phyloP scores from a whole-genome alignment of 2,888 invertebrate genomes.

The Cyrtodaria siliqua region DNA sequence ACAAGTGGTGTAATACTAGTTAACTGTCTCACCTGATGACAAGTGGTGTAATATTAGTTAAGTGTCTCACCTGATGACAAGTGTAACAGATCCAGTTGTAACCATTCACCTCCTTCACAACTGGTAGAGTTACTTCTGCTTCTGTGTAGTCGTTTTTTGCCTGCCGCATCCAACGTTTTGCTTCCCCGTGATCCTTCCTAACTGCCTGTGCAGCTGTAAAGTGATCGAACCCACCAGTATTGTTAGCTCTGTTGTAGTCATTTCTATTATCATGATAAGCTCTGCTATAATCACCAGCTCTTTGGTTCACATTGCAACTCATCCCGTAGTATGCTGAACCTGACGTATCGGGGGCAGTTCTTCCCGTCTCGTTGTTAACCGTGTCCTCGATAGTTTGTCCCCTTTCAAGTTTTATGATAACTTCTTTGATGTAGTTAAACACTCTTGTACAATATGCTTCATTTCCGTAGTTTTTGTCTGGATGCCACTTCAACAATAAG shows the following conservation, averaged over 20 bases:
- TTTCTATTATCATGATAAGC: constrained; percentile 34
- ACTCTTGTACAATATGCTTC: constrained; percentile 48
- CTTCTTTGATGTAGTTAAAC: constrained; percentile 58
- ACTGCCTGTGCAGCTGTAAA: neutral
- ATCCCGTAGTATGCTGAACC: constrained; percentile 4
- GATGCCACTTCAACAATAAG: constrained; percentile 62
- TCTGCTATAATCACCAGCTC: constrained; percentile 19
- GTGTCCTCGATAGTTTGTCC: constrained; percentile 6
- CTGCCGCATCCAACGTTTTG: constrained; percentile 59
- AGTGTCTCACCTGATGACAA: too few species aligned
- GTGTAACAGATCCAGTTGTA: constrained; percentile 66
- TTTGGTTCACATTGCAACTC: constrained; percentile 6
- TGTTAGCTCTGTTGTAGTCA: constrained; percentile 14
- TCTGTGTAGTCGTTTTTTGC: constrained; percentile 57
- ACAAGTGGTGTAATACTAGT: too few species aligned
- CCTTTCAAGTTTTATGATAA: constrained; percentile 44
- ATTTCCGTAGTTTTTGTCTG: constrained; percentile 64
- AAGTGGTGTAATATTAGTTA: too few species aligned
- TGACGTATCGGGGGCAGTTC: constrained; percentile 12
- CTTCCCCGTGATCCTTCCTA: constrained; percentile 23
- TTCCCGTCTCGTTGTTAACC: neutral
- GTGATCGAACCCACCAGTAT: constrained; percentile 24
- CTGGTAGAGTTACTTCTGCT: constrained; percentile 26
- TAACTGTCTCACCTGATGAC: too few species aligned
- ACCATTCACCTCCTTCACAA: constrained; percentile 18